Evolutionary conservation across 2,113 vertebrate species (phyloP), one percentile per base, ranked within the genome.

Genomic region (Phyllopteryx taeniolatus): DNA sequence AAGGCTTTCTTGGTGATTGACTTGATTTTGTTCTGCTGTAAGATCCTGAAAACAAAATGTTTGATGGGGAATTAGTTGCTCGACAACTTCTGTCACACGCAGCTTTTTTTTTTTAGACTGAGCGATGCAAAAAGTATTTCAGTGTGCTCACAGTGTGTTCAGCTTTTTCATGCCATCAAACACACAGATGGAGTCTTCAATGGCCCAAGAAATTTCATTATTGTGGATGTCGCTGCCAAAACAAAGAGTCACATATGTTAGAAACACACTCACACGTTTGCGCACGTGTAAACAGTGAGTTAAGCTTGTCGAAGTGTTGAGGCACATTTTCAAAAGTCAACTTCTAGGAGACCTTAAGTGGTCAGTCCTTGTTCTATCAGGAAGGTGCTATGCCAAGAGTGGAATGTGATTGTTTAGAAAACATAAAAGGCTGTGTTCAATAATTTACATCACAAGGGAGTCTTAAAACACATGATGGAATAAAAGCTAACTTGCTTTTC

Each of bases 151-250:
- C 98, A 99, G 91, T 4, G 89, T 94, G 72, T 86, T 94, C 68
- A 99, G 93, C 82, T 94, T 95, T 88, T 96, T 95, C 81, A 98
- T 93, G 15, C 95, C 95, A 82, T 95, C 96, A 87, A 98, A 99
- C n/a, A 96, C 92, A 57, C 96, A 95, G 42, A 95, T 95, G 93
- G 95, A 98, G 87, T 99, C 96, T 87, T 99, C 98, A 82, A 98
- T 98, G 68, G 98, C 95, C 96, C 96, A 99, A 19, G 98, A 99
- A 85, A 99, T 98, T 88, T 96, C 96, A 90, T 98, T 99, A 75
- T 95, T 96, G 86, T 93, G 95, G 78, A 98, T 92, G 87, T 98
- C 95, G 53, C 97, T 99, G 89, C 51, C 85, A 89, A 78, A 73
- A 42, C 81, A 61, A 82, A 76, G 49, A 74, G 60, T 65, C 8